These are phyloP conservation scores for Epinephelus lanceolatus DNA, from an alignment of 2,113 vertebrate genomes.

Conservation along the genomic window DNA sequence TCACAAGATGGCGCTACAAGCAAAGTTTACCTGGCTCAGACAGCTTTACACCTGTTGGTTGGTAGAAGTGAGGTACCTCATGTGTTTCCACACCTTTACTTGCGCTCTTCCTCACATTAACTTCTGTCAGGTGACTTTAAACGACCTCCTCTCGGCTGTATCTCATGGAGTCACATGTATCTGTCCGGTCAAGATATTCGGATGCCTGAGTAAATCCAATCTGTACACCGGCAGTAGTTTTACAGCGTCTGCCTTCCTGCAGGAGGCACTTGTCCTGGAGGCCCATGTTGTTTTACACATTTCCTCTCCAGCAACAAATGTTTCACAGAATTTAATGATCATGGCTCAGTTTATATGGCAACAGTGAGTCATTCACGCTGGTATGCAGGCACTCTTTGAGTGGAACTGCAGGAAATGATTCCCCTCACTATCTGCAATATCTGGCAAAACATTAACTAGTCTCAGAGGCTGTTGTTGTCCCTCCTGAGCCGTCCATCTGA, in stretches of 20 bases:
- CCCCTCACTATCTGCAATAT: slow-evolving; percentile 53
- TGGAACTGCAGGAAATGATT: slow-evolving; percentile 61
- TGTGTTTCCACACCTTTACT: no score
- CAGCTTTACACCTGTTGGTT: background rate
- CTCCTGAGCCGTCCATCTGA: background rate
- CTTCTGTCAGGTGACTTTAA: background rate
- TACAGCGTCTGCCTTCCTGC: background rate
- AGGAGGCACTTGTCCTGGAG: background rate
- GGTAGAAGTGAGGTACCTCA: background rate
- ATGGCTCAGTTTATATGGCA: slow-evolving; percentile 63
- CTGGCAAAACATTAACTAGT: slow-evolving; percentile 71
- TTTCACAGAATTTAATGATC: slow-evolving; percentile 60
- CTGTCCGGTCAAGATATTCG: background rate
- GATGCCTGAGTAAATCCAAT: background rate
- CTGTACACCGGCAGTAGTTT: background rate
- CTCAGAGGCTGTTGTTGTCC: slow-evolving; percentile 15
- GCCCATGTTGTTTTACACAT: background rate
- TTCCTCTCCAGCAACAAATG: slow-evolving; percentile 6
- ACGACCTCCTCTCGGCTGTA: background rate
- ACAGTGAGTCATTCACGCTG: slow-evolving; percentile 58
- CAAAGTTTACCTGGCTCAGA: background rate
- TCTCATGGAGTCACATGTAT: background rate
- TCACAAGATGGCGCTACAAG: slow-evolving; percentile 50
- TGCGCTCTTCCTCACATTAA: background rate
- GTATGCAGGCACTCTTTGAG: slow-evolving; percentile 52